Evolutionary conservation across 2,113 vertebrate species (phyloP).

Genomic region (Sialia sialis): DNA sequence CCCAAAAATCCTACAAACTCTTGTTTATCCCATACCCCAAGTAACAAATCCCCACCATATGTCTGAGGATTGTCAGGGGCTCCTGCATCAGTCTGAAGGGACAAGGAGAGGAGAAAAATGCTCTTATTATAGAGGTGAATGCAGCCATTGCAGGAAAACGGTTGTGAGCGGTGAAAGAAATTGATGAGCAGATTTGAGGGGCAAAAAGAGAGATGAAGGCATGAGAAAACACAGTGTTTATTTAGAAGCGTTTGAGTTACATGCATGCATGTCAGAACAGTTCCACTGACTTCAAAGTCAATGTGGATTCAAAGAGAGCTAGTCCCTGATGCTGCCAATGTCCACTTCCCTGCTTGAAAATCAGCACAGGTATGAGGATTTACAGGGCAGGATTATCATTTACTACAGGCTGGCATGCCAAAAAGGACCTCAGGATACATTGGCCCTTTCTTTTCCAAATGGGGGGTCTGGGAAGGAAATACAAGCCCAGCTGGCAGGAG

Average conservation of each 20-base stretch:
- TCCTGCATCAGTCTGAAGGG: not conserved
- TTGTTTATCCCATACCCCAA: not conserved
- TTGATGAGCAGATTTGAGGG: not conserved
- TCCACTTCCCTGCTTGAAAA: not conserved
- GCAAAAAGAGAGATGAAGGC: not conserved
- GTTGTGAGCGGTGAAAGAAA: not conserved
- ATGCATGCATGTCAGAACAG: not conserved
- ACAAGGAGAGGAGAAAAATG: not conserved
- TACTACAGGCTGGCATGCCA: not conserved
- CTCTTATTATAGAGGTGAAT: not conserved
- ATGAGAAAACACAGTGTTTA: not conserved
- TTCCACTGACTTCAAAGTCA: not conserved
- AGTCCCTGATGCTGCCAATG: not conserved
- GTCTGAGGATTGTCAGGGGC: not conserved
- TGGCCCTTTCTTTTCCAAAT: not conserved
- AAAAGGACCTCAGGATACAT: not conserved
- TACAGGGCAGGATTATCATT: not conserved
- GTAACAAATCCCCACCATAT: not conserved
- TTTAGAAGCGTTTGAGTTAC: not conserved
- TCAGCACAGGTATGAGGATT: not conserved
- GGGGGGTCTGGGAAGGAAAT: fast-evolving
- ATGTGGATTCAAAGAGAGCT: not conserved
- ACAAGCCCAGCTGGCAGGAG: not conserved
- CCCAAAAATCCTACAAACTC: not conserved
- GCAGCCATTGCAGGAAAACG: not conserved